Conservation (phyloP, 2,113 vertebrate species). For the Capra hircus region DNA sequence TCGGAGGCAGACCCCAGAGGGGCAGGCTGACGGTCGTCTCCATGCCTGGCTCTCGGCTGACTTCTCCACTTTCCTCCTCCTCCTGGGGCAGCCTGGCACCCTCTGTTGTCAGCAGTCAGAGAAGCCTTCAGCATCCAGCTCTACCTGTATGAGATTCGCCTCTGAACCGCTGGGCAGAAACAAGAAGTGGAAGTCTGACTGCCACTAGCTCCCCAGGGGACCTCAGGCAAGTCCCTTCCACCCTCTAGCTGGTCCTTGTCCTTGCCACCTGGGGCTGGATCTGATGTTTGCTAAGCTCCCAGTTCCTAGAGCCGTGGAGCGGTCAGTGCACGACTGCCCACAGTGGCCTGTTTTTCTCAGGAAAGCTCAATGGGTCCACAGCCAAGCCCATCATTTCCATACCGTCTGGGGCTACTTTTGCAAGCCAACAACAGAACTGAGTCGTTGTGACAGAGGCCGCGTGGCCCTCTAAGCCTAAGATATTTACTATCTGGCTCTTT, state of each 20-base stretch:
- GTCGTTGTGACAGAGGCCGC: background rate
- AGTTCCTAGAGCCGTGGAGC: background rate
- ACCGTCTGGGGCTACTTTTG: background rate
- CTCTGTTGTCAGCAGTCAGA: background rate
- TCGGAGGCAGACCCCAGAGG: background rate
- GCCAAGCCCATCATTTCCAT: background rate
- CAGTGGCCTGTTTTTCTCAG: background rate
- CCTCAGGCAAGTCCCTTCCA: background rate
- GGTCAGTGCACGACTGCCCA: background rate
- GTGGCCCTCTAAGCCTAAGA: background rate
- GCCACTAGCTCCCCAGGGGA: background rate
- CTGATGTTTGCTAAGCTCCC: background rate
- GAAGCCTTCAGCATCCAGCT: background rate
- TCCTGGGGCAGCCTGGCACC: background rate
- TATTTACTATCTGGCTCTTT: background rate
- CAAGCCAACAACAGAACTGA: background rate
- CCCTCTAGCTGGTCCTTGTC: background rate
- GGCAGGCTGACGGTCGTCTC: background rate
- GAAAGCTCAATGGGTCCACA: background rate
- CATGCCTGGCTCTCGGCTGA: background rate
- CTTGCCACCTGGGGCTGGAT: background rate
- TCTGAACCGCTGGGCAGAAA: background rate
- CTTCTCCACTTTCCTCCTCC: background rate
- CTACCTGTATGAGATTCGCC: background rate
- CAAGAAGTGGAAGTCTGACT: background rate